Percentiles rank a stretch among this genome's conserved stretches.
phyloP scores from a whole-genome alignment of 1,140 invertebrate species.

The Epicauta chinensis region DNA sequence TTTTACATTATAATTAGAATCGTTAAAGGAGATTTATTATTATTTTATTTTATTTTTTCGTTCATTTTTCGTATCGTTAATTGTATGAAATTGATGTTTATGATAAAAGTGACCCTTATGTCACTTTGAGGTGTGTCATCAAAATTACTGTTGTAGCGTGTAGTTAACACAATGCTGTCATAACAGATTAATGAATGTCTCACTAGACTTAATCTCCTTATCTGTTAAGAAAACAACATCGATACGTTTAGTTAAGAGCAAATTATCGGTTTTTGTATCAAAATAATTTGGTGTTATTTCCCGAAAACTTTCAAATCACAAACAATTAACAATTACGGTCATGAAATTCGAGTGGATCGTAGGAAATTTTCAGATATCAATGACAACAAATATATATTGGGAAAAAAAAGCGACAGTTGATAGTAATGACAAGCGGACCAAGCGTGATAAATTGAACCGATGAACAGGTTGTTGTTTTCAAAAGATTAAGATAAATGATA shows the following conservation, averaged over 20 bases:
- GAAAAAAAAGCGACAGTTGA: constrained; percentile 18
- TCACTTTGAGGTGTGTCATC: constrained; percentile 37
- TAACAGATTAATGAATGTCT: constrained; percentile 45
- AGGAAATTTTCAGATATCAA: constrained; percentile 13
- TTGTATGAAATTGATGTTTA: too few species aligned
- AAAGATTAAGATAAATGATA: constrained; percentile 8
- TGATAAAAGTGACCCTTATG: constrained; percentile 19
- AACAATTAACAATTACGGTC: too few species aligned
- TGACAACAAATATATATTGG: constrained; percentile 6
- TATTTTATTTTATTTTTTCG: too few species aligned
- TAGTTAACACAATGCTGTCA: constrained; percentile 43
- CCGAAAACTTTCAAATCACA: too few species aligned
- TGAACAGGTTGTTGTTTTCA: constrained; percentile 18
- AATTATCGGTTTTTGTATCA: too few species aligned
- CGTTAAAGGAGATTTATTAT: too few species aligned
- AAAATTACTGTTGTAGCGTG: constrained; percentile 43
- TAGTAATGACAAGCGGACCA: constrained; percentile 4
- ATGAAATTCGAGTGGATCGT: too few species aligned
- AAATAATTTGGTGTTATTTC: too few species aligned
- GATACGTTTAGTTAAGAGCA: too few species aligned
- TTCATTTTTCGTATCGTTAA: too few species aligned
- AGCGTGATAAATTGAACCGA: constrained; percentile 25
- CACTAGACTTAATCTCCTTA: constrained; percentile 37
- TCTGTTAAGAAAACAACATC: neutral
- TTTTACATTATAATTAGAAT: too few species aligned